Evolutionary conservation across 2,113 vertebrate species (phyloP).

Genomic region (Anoura caudifer): DNA sequence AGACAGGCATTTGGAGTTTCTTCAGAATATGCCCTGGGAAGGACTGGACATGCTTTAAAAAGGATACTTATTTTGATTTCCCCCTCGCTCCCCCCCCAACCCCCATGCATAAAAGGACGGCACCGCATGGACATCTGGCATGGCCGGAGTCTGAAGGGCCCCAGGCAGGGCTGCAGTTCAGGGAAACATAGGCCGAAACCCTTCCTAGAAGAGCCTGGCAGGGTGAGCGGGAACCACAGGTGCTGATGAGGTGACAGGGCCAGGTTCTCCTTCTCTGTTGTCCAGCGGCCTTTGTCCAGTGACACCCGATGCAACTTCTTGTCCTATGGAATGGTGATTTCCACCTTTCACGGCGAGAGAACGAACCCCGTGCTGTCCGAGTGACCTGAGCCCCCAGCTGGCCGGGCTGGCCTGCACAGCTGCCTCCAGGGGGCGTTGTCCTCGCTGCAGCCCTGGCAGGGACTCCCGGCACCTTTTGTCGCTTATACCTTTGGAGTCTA

Average conservation of each 20-base stretch:
- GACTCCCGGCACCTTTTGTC: accelerated
- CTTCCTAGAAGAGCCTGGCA: not conserved
- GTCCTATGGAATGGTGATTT: not conserved
- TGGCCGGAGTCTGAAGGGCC: not conserved
- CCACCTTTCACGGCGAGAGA: not conserved
- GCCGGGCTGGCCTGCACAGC: accelerated
- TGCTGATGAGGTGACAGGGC: not conserved
- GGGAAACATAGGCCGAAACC: not conserved
- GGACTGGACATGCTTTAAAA: not conserved
- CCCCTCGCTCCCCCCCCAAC: not conserved
- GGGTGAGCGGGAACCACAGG: not conserved
- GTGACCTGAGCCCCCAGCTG: too few species aligned
- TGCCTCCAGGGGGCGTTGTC: not conserved
- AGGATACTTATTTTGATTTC: not conserved
- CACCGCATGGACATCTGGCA: not conserved
- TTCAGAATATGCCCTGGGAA: not conserved
- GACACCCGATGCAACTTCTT: not conserved
- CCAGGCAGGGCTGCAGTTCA: not conserved
- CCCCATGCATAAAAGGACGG: not conserved
- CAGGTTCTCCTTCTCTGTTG: not conserved
- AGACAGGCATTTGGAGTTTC: not conserved
- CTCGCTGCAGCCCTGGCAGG: not conserved
- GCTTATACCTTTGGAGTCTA: not conserved
- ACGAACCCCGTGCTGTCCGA: not conserved
- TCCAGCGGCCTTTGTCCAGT: not conserved